Base-by-base conservation (phyloP, 2,888 invertebrate species). In the Endotricha flammealis region DNA sequence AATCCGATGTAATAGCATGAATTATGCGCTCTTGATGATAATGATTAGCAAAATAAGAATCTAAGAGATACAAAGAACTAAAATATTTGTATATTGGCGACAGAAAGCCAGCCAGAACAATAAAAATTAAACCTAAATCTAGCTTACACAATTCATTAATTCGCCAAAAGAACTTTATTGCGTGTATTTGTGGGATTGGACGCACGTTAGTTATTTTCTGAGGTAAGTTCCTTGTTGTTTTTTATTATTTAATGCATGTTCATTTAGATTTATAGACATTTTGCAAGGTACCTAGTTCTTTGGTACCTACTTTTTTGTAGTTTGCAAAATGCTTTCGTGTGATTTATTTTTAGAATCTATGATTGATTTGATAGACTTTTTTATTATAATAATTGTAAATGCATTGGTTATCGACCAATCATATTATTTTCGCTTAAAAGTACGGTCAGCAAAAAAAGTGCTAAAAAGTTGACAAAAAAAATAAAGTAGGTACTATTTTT, bases 1-100 rank as follows among this genome's bases (percentile, higher is more conserved):
- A 86, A 87, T 87, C 88, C 87, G 77, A 88, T 86, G 79, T 88
- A 83, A 88, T 87, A 81, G 67, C 74, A 89, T 88, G 88, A 88
- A 80, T 77, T 68, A 89, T 88, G 88, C 88, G 76, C 86, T 85
- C 78, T 87, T 86, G 78, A 87, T 86, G 82, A 75, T 74, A 61
- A 87, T 81, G 86, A 85, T 71, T 83, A 85, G 86, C 81, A 81
- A 85, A 88, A 88, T 86, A 88, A 82, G 81, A 78, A 67, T 76
- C 67, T 60, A 50, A 61, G 69, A 61, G 64, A 53, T 57, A 50
- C 66, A 76, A 77, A 75, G 59, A 71, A 72, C 54, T 67, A 54
- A 66, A 57, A 70, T 62, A 60, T 61, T 41, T 47, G 42, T 61
- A 75, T 86, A 86, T 86, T 85, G 56, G 49, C 51, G 69, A 70